phyloP scores from a whole-genome alignment of 1,140 invertebrate species.

The Campodea augens region DNA sequence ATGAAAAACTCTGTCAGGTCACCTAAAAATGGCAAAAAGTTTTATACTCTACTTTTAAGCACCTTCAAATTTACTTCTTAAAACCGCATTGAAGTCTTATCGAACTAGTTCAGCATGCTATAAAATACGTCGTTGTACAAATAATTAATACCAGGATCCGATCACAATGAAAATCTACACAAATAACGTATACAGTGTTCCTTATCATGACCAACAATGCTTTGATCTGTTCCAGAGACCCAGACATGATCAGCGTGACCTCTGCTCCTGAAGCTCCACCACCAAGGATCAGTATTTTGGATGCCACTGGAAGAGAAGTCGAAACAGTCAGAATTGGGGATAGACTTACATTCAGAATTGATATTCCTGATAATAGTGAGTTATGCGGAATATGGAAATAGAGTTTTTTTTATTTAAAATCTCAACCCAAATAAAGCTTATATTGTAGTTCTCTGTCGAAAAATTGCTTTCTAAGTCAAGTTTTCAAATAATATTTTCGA shows the following conservation, averaged over 20 bases:
- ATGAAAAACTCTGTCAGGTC: too few relatives aligned
- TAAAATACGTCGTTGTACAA: too few relatives aligned
- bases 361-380: constrained; percentile 89
- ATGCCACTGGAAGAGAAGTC: constrained; percentile 62
- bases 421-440: background rate
- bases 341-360: constrained; percentile 83
- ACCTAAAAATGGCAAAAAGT: too few relatives aligned
- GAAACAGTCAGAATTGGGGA: constrained; percentile 88
- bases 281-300: constrained; percentile 78
- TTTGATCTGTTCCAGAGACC: constrained; percentile 58
- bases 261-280: constrained; percentile 83
- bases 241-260: constrained; percentile 87
- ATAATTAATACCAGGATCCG: too few relatives aligned
- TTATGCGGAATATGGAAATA: too few relatives aligned
- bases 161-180: too few relatives aligned
- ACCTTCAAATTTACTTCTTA: too few relatives aligned
- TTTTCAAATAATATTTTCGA: constrained; percentile 8
- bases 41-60: too few relatives aligned
- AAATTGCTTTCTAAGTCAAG: background rate
- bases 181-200: too few relatives aligned
- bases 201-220: too few relatives aligned
- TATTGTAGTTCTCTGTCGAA: constrained; percentile 9
- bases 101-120: too few relatives aligned
- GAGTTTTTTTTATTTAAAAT: background rate
- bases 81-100: too few relatives aligned